phyloP scores from a whole-genome alignment of 2,113 vertebrate genomes.

The Penelope pileata region DNA sequence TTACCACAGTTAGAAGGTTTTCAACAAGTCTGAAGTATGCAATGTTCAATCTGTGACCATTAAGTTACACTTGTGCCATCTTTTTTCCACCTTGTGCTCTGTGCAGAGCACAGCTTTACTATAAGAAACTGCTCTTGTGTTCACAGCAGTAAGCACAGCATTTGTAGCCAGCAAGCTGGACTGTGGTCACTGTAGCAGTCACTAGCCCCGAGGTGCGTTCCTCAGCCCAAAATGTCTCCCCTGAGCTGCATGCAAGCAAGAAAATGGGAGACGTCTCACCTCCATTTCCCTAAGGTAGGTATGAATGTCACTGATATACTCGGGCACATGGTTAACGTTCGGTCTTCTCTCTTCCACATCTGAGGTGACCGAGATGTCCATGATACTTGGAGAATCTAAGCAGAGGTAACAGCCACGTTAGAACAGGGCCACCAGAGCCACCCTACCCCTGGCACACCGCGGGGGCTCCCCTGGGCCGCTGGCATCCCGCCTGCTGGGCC shows the following conservation, averaged over 20 bases:
- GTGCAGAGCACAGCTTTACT: neutral
- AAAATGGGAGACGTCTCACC: slow-evolving; percentile 74
- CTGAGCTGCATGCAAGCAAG: neutral
- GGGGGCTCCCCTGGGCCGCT: neutral
- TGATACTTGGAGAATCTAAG: slow-evolving; percentile 88
- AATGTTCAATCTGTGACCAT: neutral
- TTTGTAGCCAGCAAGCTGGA: neutral
- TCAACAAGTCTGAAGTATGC: neutral
- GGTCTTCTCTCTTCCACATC: slow-evolving; percentile 84
- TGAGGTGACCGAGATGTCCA: slow-evolving; percentile 89
- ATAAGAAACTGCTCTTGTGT: neutral
- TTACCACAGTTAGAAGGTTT: neutral
- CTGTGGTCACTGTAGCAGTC: neutral
- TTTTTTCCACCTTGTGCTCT: neutral
- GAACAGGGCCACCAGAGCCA: neutral
- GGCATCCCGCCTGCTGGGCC: neutral
- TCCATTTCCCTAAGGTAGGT: slow-evolving; percentile 91
- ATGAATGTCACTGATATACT: slow-evolving; percentile 91
- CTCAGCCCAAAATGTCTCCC: neutral
- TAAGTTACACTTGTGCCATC: neutral
- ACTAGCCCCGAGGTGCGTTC: neutral
- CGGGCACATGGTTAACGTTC: slow-evolving; percentile 83
- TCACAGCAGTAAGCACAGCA: neutral
- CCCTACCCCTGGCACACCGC: accelerated
- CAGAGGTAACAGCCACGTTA: neutral